These are phyloP conservation scores for Luffia ferchaultella DNA, from an alignment of 2,888 invertebrate species.

Conservation along the genomic window DNA sequence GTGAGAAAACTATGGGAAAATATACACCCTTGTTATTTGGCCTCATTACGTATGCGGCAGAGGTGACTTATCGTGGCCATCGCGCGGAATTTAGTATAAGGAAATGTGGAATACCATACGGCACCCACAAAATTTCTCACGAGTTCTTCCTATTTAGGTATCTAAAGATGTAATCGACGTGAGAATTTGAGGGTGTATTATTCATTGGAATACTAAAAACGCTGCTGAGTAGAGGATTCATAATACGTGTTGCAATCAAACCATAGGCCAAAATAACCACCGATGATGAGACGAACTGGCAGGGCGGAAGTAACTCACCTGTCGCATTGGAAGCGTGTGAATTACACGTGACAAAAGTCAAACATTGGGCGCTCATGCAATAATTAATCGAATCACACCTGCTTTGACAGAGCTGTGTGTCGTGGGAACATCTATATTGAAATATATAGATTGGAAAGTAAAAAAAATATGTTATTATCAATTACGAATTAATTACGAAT, in stretches of 20 bases:
- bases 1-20: slow-evolving; percentile 38
- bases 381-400: slow-evolving; percentile 53
- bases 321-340: slow-evolving; percentile 27
- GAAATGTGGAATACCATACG: slow-evolving; percentile 51
- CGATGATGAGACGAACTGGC: not conserved
- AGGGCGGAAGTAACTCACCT: slow-evolving; percentile 6
- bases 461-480: too few relatives aligned
- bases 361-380: slow-evolving; percentile 28
- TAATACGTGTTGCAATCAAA: not conserved
- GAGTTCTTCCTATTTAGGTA: not conserved
- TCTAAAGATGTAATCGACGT: not conserved
- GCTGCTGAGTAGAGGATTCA: not conserved
- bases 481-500: too few relatives aligned
- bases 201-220: not conserved
- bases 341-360: slow-evolving; percentile 19
- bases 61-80: slow-evolving; percentile 49
- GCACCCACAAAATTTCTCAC: slow-evolving; percentile 17
- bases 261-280: not conserved
- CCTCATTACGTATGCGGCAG: slow-evolving; percentile 47
- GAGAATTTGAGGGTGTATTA: slow-evolving; percentile 1
- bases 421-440: not conserved
- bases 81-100: slow-evolving; percentile 56
- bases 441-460: slow-evolving; percentile 14
- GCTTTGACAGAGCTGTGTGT: slow-evolving; percentile 18
- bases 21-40: slow-evolving; percentile 35